phyloP scores from a whole-genome alignment of 2,113 vertebrate genomes.

The Hylia prasina region DNA sequence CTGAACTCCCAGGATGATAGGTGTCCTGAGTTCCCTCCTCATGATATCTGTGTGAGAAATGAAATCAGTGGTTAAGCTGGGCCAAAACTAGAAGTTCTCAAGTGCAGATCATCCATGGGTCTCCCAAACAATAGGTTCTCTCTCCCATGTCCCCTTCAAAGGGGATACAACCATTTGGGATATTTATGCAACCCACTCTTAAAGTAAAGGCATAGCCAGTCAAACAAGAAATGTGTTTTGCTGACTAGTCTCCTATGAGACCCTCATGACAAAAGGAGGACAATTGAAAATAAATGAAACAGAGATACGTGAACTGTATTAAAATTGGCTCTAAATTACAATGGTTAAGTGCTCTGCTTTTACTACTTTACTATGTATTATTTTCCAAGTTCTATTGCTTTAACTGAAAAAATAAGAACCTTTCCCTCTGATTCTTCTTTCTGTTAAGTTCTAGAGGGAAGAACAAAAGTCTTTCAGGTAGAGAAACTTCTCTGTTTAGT shows the following conservation, averaged over 20 bases:
- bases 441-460: not conserved
- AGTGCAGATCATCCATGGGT: not conserved
- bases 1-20: not conserved
- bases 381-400: not conserved
- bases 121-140: rapidly evolving
- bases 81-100: not conserved
- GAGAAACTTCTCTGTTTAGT: not conserved
- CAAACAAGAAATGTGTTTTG: not conserved
- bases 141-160: not conserved
- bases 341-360: not conserved
- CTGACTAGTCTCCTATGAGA: not conserved
- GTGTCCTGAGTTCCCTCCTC: not conserved
- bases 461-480: not conserved
- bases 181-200: not conserved
- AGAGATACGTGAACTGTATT: not conserved
- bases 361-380: not conserved
- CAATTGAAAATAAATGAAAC: not conserved
- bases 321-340: not conserved
- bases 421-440: not conserved
- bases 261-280: not conserved
- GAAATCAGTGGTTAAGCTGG: not conserved
- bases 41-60: not conserved
- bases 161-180: rapidly evolving
- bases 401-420: not conserved
- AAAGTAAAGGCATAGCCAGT: not conserved